Conservation (phyloP, 2,888 invertebrate species). For the Apodemia mormo region DNA sequence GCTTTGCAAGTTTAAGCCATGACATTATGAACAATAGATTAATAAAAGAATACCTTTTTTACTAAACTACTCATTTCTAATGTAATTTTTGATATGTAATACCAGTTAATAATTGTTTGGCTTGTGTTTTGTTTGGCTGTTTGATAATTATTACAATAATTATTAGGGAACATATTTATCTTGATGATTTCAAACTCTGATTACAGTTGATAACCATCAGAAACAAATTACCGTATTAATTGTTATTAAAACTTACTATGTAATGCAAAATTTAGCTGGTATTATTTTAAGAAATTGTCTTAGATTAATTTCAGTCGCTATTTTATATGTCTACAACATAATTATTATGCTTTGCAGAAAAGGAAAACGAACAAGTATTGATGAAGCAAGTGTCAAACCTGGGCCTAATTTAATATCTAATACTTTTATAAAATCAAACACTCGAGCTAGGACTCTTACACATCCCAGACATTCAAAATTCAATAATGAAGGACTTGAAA, state of each 20-base stretch:
- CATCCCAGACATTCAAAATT: background rate
- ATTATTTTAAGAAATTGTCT: background rate
- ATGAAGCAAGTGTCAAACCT: constrained; percentile 14
- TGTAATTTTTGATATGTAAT: no score
- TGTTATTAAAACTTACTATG: background rate
- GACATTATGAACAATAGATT: no score
- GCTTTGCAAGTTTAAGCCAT: no score
- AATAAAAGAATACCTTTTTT: no score
- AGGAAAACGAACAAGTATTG: constrained; percentile 65
- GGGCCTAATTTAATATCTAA: constrained; percentile 37
- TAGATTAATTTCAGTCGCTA: background rate
- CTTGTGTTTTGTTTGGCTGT: background rate
- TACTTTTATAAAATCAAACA: constrained; percentile 37
- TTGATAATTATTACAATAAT: constrained; percentile 13
- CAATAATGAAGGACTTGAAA: background rate
- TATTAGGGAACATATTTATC: background rate
- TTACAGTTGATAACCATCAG: no score
- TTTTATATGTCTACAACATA: background rate
- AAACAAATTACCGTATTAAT: background rate
- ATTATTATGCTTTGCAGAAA: constrained; percentile 48
- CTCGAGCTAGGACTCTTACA: background rate
- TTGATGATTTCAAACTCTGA: no score
- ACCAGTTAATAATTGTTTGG: no score
- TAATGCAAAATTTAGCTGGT: background rate
- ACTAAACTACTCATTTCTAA: no score